Evolutionary conservation across 2,888 invertebrate genomes (phyloP), one percentile per base, ranked within the genome.

Genomic region (Schizotus pectinicornis): DNA sequence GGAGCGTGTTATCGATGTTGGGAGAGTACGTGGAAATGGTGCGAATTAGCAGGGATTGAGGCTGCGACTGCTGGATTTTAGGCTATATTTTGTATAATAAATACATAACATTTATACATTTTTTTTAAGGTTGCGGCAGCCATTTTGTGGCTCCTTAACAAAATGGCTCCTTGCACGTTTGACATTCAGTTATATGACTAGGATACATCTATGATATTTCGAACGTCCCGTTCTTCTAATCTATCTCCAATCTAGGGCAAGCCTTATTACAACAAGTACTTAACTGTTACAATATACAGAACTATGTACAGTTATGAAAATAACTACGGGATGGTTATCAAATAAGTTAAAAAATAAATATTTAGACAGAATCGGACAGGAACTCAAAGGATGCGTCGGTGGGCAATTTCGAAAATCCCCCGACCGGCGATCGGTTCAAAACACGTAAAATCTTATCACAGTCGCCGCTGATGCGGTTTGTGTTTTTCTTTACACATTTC

Each of bases 61-160:
- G 22, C 8, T 39, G 42, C 13, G 47, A 42, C 39, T 14, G 43
- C 30, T 35, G 48, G 53, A 31, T 69, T 70, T 70, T 71, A 66
- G 65, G 64, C 64, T 76, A 73, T 75, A 74, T 76, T 76, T 76
- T 74, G 69, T 75, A 77, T 76, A 77, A 77, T 77, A 77, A 77
- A 76, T 78, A 77, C 77, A 76, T 77, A 78, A 79, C 79, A 78
- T 78, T 77, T 78, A 78, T 78, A 74, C 75, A 75, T 71, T 62
- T 54, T 49, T 49, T 54, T 68, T 69, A 68, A 65, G 56, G 64
- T 65, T 71, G 68, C 55, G 60, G 54, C 52, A 66, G 65, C 69
- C 70, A 69, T 73, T 68, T 65, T 66, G 64, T 68, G 65, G 65
- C 67, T 59, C 56, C 59, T 63, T 67, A 71, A 67, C 69, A 71